Evolutionary conservation across 2,113 vertebrate species (phyloP).

Genomic region (Chaetops frenatus): DNA sequence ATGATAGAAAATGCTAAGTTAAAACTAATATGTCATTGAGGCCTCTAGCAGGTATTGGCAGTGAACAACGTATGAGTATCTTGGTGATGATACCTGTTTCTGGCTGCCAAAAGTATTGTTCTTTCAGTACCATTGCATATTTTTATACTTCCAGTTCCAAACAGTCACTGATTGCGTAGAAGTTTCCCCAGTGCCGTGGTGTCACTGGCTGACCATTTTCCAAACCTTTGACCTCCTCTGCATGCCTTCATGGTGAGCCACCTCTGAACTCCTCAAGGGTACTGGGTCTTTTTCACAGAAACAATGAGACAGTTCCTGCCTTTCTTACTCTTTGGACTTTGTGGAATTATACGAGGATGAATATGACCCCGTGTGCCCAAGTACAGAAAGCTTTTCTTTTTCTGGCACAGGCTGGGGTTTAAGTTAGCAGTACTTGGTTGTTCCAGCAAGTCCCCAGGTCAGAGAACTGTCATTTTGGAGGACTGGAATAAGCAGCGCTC

Average conservation of each 20-base stretch:
- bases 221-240: neutral
- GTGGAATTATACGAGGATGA: neutral
- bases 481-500: neutral
- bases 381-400: slow-evolving; percentile 18
- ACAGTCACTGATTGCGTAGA: rapidly evolving
- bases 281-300: neutral
- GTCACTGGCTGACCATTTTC: neutral
- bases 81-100: neutral
- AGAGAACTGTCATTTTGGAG: neutral
- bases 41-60: neutral
- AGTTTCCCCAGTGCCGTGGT: rapidly evolving
- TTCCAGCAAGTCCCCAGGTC: neutral
- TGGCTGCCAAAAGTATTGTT: neutral
- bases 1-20: neutral
- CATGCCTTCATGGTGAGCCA: neutral
- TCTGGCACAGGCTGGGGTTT: slow-evolving; percentile 3
- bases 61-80: neutral
- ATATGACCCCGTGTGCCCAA: slow-evolving; percentile 9
- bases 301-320: slow-evolving; percentile 21
- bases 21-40: neutral
- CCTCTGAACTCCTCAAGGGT: neutral
- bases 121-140: neutral
- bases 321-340: neutral
- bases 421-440: slow-evolving; percentile 18
- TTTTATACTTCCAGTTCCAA: neutral